Evolutionary conservation across 2,113 vertebrate genomes (phyloP), one percentile per base, ranked within the genome.

Genomic region (Oreochromis spilurus): DNA sequence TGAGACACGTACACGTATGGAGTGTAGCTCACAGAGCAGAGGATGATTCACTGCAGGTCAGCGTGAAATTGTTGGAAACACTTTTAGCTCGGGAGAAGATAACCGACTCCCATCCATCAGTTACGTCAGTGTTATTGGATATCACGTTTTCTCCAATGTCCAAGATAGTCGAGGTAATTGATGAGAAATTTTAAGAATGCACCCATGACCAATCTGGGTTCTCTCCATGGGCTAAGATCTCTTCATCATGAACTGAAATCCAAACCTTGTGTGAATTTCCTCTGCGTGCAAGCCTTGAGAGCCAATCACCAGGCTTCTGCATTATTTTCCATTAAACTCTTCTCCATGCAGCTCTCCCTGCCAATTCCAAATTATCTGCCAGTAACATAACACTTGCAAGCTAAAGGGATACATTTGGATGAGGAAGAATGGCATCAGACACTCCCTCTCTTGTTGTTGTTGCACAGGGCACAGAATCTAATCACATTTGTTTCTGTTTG

Each of bases 231-330:
- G 58, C 78, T 6, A 67, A 88, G 43, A 81, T 82, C 54, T 85
- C 80, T 82, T 86, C 82, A 80, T 88, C 80, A 3, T 77, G 55
- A 88, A 84, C 11, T 83, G 94, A 95, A 96, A 96, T 90, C 84
- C 89, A 93, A 96, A 89, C 91, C 88, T 79, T 92, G 93, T 94
- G 95, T 91, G 90, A 95, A 90, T 85, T 83, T 79, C 26, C 31
- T 1, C 38, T 55, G 50, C 45, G 62, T 13, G n/a, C 77, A 70
- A 57, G 82, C 83, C 65, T 57, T 72, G 79, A 9, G 43, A 89
- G 81, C 84, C 58, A 34, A 79, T 85, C 84, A 26, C 24, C 38
- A 43, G 85, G 83, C 87, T 78, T 4, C 91, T 92, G 93, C 84
- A 79, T 89, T 93, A 87, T 93, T 58, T 91, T 79, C 79, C 81